phyloP scores from a whole-genome alignment of 1,140 invertebrate species.

The Eciton burchellii region DNA sequence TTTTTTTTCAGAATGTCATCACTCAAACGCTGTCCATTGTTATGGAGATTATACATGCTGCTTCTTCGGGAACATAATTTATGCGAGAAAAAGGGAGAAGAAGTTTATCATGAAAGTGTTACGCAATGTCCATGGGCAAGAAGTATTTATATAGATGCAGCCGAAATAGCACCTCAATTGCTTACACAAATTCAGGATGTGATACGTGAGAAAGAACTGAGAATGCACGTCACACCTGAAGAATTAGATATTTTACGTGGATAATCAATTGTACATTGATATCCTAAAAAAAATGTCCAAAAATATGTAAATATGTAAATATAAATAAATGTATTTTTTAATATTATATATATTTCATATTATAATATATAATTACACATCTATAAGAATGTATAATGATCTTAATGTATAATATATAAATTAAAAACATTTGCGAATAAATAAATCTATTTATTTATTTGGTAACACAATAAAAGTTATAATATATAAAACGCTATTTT shows the following conservation, averaged over 20 bases:
- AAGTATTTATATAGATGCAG: slow-evolving; percentile 84
- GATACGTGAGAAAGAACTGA: slow-evolving; percentile 89
- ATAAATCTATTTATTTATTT: slow-evolving; percentile 27
- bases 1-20: slow-evolving; percentile 76
- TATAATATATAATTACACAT: neutral
- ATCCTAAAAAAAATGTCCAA: slow-evolving; percentile 2
- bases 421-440: slow-evolving; percentile 8
- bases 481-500: too few relatives aligned
- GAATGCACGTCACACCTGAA: slow-evolving; percentile 89
- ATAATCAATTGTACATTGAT: slow-evolving; percentile 64
- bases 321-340: too few relatives aligned
- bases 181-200: slow-evolving; percentile 89
- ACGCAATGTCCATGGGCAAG: slow-evolving; percentile 89
- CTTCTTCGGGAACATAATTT: slow-evolving; percentile 83
- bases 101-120: slow-evolving; percentile 82
- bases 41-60: slow-evolving; percentile 87
- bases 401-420: neutral
- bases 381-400: neutral
- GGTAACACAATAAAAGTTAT: slow-evolving; percentile 5
- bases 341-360: neutral
- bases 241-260: slow-evolving; percentile 89
- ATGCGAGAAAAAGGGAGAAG: slow-evolving; percentile 81
- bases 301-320: neutral
- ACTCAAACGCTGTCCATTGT: slow-evolving; percentile 85
- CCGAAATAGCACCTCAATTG: slow-evolving; percentile 85